phyloP scores from a whole-genome alignment of 2,888 invertebrate species.

The Dilophus febrilis region DNA sequence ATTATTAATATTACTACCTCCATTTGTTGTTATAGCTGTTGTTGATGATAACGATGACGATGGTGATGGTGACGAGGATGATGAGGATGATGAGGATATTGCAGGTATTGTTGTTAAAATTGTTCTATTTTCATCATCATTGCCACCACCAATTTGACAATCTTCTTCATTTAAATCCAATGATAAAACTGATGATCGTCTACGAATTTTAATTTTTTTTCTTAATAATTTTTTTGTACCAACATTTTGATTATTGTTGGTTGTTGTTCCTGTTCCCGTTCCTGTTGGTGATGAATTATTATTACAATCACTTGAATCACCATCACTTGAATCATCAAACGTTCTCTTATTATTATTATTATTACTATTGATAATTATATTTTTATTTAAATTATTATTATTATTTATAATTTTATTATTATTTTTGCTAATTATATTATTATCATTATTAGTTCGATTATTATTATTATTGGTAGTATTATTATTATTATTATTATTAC shows the following conservation, averaged over 20 bases:
- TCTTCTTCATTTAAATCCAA: constrained; percentile 16
- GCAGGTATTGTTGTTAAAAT: too few relatives aligned
- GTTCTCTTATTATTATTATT: neutral
- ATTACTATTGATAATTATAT: neutral
- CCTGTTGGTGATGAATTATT: constrained; percentile 2
- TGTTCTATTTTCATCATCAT: constrained; percentile 1
- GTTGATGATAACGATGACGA: too few relatives aligned
- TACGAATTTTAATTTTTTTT: constrained; percentile 11
- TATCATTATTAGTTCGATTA: neutral
- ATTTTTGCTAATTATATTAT: neutral
- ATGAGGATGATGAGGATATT: too few relatives aligned
- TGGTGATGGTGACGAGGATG: too few relatives aligned
- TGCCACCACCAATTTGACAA: constrained; percentile 13
- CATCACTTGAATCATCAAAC: neutral
- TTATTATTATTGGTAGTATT: neutral
- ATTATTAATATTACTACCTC: too few relatives aligned
- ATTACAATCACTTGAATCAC: neutral
- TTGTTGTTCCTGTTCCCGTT: neutral
- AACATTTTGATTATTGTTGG: constrained; percentile 4
- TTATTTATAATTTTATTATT: neutral
- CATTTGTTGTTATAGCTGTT: too few relatives aligned
- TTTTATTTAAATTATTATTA: neutral
- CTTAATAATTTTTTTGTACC: constrained; percentile 10
- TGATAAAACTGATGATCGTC: constrained; percentile 15
- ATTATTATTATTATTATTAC: too few relatives aligned